Evolutionary conservation across 2,888 invertebrate species (phyloP).

Genomic region (Amphipyra tragopoginis): DNA sequence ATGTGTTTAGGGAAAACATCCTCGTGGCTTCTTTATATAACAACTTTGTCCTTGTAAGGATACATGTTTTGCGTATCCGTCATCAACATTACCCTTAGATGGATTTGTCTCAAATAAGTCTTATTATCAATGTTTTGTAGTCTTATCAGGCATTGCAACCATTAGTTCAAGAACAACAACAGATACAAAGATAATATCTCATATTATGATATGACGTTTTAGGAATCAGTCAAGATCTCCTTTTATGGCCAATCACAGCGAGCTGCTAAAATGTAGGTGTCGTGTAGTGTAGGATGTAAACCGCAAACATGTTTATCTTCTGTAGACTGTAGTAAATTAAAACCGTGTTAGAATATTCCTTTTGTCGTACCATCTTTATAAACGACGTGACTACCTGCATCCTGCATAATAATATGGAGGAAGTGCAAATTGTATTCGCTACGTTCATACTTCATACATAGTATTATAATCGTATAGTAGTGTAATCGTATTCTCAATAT

Average conservation of each 20-base stretch:
- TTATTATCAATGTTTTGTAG: conserved; percentile 11
- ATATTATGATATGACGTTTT: conserved; percentile 13
- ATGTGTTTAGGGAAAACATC: neutral
- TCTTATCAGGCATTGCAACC: conserved; percentile 17
- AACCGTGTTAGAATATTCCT: neutral
- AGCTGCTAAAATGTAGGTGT: conserved; percentile 36
- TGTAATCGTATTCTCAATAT: neutral
- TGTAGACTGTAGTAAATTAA: conserved; percentile 4
- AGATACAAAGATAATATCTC: neutral
- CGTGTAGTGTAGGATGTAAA: conserved; percentile 46
- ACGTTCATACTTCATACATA: neutral
- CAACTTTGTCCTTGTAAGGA: conserved; percentile 15
- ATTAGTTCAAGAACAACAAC: conserved; percentile 10
- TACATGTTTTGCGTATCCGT: conserved; percentile 3
- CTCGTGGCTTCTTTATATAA: conserved; percentile 10
- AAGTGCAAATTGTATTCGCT: neutral
- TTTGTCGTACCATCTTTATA: conserved; percentile 3
- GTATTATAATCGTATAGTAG: too few relatives aligned
- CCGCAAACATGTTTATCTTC: conserved; percentile 5
- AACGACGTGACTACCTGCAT: neutral
- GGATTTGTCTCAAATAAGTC: neutral
- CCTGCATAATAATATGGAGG: too few relatives aligned
- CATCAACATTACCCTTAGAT: conserved; percentile 4
- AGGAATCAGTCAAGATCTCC: conserved; percentile 21
- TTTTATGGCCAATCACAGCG: conserved; percentile 39